Evolutionary conservation across 2,888 invertebrate species (phyloP), one percentile per base, ranked within the genome.

Genomic region (Chorisops tibialis): DNA sequence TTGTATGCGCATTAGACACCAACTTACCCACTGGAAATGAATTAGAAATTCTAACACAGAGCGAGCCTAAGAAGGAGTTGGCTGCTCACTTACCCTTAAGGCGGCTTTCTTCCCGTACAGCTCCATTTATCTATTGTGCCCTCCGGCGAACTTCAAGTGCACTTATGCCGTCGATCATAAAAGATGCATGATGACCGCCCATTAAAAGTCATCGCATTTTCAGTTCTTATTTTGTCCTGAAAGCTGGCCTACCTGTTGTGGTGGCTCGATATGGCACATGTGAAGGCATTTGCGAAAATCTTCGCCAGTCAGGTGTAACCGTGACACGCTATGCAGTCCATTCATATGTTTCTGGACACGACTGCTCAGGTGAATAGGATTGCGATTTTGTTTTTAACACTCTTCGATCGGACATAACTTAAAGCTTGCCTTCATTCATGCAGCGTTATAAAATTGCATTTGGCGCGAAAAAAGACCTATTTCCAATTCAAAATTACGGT

Each of bases 101-200:
- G n/a, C n/a, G n/a, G n/a, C n/a, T 30, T 30, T 19, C 30, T 45
- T 45, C 30, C 43, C 56, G 16, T 56, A 43, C 54, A 24, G 39
- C 43, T 30, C 30, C 56, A 56, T 45, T 45, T 43, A 56, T 56
- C 16, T 18, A 35, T 45, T 35, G n/a, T n/a, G 56, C 43, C 56
- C 56, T 45, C 35, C 24, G 16, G 30, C 4, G 43, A n/a, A 30
- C 45, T 39, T 45, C 56, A 45, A 56, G 56, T 56, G 45, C 56
- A 56, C 43, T 30, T 45, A 45, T 45, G 54, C 54, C 54, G 41
- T 22, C 43, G 14, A 24, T 59, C 30, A 54, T 60, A 61, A 63
- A 63, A 61, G 63, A 63, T 63, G 63, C 63, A 63, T 63, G 63
- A 63, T 63, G 63, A 63, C 56, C 63, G 48, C 35, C 63, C 63